These are phyloP conservation scores for Latrodectus geometricus DNA, from an alignment of 1,140 invertebrate genomes.

Conservation along the genomic window DNA sequence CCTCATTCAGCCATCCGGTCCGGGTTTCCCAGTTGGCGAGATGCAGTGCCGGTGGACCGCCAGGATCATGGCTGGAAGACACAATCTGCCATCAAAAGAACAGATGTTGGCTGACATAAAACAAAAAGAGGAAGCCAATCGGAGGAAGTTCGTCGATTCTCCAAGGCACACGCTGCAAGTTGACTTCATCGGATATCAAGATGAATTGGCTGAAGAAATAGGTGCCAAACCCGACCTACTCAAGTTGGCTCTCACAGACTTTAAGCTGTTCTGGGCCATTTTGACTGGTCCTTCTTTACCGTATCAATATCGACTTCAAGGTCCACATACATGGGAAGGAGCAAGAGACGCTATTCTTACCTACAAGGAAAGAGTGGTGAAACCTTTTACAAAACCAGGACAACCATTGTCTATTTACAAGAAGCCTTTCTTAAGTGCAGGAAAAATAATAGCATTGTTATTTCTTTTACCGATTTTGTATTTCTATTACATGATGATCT, in stretches of 20 bases:
- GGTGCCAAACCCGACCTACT: slow-evolving; percentile 68
- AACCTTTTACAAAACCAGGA: slow-evolving; percentile 62
- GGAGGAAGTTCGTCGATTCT: slow-evolving; percentile 65
- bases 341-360: slow-evolving; percentile 68
- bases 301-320: slow-evolving; percentile 70
- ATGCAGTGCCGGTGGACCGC: slow-evolving; percentile 55
- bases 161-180: slow-evolving; percentile 63
- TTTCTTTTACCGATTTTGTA: slow-evolving; percentile 36
- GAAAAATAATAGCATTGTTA: slow-evolving; percentile 3
- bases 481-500: background rate
- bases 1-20: slow-evolving; percentile 52
- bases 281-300: slow-evolving; percentile 68
- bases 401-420: background rate
- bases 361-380: slow-evolving; percentile 63
- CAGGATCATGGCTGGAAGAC: slow-evolving; percentile 63
- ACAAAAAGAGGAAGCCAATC: slow-evolving; percentile 63
- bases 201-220: slow-evolving; percentile 66
- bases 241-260: slow-evolving; percentile 67
- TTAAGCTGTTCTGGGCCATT: slow-evolving; percentile 65
- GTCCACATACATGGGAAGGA: slow-evolving; percentile 68
- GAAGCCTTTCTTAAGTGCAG: background rate
- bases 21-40: slow-evolving; percentile 54
- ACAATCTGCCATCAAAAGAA: slow-evolving; percentile 63
- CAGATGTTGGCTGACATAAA: slow-evolving; percentile 21
- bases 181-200: slow-evolving; percentile 59